Base-by-base conservation (phyloP, 2,888 invertebrate genomes). In the Spialia ferax region DNA sequence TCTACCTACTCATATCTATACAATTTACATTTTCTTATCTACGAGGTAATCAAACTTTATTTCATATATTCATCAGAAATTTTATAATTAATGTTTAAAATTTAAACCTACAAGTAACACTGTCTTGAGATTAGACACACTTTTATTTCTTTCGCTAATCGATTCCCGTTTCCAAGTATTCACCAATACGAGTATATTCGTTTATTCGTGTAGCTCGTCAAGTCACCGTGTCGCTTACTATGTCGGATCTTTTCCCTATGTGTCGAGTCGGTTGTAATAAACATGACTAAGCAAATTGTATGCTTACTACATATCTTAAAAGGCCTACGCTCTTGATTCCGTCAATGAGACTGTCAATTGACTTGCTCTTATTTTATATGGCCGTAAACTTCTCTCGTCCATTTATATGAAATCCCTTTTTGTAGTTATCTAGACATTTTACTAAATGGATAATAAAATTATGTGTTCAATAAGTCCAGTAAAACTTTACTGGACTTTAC, bases 161-260 rank as follows among this genome's bases (percentile, higher is more conserved):
- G 20, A 22, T 23, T n/a, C 7, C 7, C 0, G 0, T 18, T 48
- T 48, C 26, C 59, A 26, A 48, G 54, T 32, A 63, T 42, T 54
- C 52, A 57, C 42, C 64, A 52, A 50, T 7, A 10, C 6, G 11
- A 32, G n/a, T n/a, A n/a, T n/a, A n/a, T n/a, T n/a, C n/a, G n/a
- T 11, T 35, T 32, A 54, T 71, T 71, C 75, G 74, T 77, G 75
- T 55, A 60, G 42, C 42, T 42, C 62, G 73, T 77, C 75, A 75
- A 75, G 74, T 77, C 71, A 66, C 35, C 70, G 50, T 32, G 64
- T 57, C 59, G 11, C 18, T 50, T n/a, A 20, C 45, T 26, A 55
- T 54, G 55, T 29, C 6, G 15, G 64, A 48, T 42, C 32, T 71
- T 70, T 70, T 68, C 68, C 59, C 55, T 60, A 29, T 57, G n/a